A percentile compares a stretch with the other conserved stretches of the same genome.
Evolutionary conservation across 2,797 vertebrate species (phyloP).

Genomic region (Labeo calbasu): DNA sequence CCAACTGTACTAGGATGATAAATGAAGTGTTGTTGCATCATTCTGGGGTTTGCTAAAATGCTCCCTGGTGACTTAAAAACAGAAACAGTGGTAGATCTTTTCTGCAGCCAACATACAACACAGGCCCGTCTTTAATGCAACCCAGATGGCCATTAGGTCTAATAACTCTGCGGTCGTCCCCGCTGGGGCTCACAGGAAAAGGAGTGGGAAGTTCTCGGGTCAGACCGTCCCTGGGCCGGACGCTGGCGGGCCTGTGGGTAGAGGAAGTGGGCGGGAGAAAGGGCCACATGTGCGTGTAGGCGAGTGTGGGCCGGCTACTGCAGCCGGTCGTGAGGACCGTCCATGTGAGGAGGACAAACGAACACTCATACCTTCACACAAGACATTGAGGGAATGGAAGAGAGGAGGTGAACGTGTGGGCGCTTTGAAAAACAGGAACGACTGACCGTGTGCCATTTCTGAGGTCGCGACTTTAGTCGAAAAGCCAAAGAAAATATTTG

Average conservation of each 20-base stretch:
- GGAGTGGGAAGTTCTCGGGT: constrained; percentile 34
- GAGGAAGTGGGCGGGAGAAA: constrained; percentile 40
- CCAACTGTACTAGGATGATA: constrained; percentile 27
- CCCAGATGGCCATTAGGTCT: constrained; percentile 53
- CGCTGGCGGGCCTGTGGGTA: constrained; percentile 42
- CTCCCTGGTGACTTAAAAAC: constrained; percentile 31
- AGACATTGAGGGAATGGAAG: not conserved
- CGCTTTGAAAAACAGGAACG: constrained; percentile 28
- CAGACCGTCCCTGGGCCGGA: constrained; percentile 40
- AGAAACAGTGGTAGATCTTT: constrained; percentile 41
- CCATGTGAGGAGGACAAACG: constrained; percentile 27
- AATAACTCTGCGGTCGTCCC: constrained; percentile 48
- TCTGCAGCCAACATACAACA: constrained; percentile 29
- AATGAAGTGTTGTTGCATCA: constrained; percentile 37
- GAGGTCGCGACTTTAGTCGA: not conserved
- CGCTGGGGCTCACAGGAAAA: constrained; percentile 46
- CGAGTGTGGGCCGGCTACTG: constrained; percentile 7
- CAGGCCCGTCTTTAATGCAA: constrained; percentile 33
- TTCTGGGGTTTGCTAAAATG: constrained; percentile 18
- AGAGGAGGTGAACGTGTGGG: constrained; percentile 16
- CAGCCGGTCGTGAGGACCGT: not conserved
- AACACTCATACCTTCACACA: constrained; percentile 1
- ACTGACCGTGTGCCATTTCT: not conserved
- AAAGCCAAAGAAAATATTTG: constrained; percentile 26
- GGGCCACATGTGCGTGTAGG: constrained; percentile 16